phyloP scores from a whole-genome alignment of 2,113 vertebrate genomes.

The Heliornis fulica region DNA sequence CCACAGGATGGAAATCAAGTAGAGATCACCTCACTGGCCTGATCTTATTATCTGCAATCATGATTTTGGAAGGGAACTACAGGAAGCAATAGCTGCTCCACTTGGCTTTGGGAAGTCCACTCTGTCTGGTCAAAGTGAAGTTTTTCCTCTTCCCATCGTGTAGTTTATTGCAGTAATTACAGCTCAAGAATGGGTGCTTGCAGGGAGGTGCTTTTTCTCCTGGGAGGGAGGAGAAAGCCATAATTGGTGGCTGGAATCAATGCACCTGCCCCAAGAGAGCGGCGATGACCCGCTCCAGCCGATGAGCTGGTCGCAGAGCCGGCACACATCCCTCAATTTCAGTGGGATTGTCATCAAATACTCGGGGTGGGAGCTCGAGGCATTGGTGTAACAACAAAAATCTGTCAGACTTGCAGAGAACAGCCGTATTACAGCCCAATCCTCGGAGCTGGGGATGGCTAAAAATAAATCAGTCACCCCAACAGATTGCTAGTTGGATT shows the following conservation, averaged over 20 bases:
- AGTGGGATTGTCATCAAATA: not conserved
- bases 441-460: not conserved
- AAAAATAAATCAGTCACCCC: slow-evolving; percentile 39
- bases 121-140: not conserved
- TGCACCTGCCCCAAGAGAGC: not conserved
- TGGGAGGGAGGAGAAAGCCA: not conserved
- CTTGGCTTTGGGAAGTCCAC: not conserved
- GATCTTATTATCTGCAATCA: not conserved
- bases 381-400: not conserved
- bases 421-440: not conserved
- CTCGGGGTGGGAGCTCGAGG: not conserved
- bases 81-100: not conserved
- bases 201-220: not conserved
- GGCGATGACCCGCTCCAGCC: not conserved
- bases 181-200: not conserved
- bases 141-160: not conserved
- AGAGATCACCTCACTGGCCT: not conserved
- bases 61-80: not conserved
- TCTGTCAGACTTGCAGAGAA: slow-evolving; percentile 1
- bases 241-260: not conserved
- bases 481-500: slow-evolving; percentile 41
- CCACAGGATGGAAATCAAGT: not conserved
- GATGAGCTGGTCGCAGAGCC: not conserved
- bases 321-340: not conserved
- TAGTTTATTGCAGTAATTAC: not conserved